Conservation (phyloP, 2,797 vertebrate genomes). For the Sebastes nivosus region DNA sequence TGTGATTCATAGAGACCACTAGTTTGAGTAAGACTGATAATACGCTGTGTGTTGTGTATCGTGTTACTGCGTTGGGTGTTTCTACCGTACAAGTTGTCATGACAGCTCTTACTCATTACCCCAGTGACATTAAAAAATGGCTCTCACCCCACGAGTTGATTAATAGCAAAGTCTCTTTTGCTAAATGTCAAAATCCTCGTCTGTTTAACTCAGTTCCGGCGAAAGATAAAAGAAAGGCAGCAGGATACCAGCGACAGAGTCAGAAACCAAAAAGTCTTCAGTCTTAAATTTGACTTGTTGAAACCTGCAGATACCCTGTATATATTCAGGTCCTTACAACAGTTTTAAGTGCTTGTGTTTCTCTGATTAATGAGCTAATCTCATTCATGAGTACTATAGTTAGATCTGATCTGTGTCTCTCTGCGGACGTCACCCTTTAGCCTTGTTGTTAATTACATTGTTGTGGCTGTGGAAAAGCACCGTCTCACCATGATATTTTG, state of each 20-base stretch:
- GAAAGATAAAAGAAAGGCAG: conserved; percentile 16
- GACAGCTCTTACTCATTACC: conserved; percentile 54
- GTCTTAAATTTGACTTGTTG: too few species aligned
- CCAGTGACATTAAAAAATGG: conserved; percentile 59
- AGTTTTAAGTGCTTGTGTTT: not conserved
- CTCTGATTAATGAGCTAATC: conserved; percentile 45
- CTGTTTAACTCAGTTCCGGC: conserved; percentile 23
- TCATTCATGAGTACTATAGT: not conserved
- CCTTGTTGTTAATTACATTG: conserved; percentile 21
- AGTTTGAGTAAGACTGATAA: not conserved
- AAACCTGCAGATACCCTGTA: too few species aligned
- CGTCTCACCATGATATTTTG: not conserved
- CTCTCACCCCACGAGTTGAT: conserved; percentile 43
- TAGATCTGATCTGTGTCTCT: not conserved
- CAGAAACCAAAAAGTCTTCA: not conserved
- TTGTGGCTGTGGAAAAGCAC: not conserved
- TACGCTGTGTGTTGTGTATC: not conserved
- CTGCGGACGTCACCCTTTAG: conserved; percentile 4
- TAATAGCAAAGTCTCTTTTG: conserved; percentile 42
- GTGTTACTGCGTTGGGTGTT: not conserved
- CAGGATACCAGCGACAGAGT: not conserved
- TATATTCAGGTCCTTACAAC: not conserved
- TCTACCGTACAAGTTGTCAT: not conserved
- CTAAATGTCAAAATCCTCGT: conserved; percentile 68
- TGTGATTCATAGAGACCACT: not conserved